Evolutionary conservation across 2,113 vertebrate genomes (phyloP).

Genomic region (Actenoides lindsayi): DNA sequence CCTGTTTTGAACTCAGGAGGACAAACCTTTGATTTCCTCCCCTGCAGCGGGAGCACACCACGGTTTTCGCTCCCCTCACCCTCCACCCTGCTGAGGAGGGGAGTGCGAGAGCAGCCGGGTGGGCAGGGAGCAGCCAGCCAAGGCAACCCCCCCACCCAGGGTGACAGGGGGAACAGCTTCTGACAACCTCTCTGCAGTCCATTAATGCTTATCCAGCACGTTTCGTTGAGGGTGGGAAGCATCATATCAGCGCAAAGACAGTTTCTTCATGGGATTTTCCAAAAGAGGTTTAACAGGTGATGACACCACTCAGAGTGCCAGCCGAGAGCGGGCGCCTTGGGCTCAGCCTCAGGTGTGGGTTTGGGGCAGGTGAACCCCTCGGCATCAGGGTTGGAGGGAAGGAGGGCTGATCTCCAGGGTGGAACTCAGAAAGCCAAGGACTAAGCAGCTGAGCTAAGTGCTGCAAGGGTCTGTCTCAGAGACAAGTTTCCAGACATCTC

Average conservation of each 20-base stretch:
- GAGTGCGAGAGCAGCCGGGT: fast-evolving
- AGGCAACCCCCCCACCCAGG: background rate
- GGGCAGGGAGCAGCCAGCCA: background rate
- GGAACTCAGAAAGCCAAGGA: background rate
- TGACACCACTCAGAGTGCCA: background rate
- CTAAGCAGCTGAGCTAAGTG: fast-evolving
- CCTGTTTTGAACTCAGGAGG: background rate
- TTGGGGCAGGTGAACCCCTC: background rate
- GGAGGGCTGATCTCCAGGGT: background rate
- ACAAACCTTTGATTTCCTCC: fast-evolving
- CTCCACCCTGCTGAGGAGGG: background rate
- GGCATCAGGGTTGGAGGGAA: background rate
- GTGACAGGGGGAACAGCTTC: background rate
- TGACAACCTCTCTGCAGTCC: background rate
- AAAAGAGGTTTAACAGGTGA: background rate
- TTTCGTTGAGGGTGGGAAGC: background rate
- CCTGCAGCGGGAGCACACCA: fast-evolving
- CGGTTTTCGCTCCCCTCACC: fast-evolving
- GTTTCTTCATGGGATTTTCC: fast-evolving
- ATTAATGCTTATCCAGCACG: background rate
- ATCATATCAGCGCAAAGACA: background rate
- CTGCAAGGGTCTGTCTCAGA: background rate
- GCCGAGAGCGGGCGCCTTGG: background rate
- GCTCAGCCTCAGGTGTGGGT: background rate
- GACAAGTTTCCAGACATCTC: background rate